These are phyloP conservation scores for Helogale parvula DNA, from an alignment of 2,113 vertebrate genomes.

Conservation along the genomic window DNA sequence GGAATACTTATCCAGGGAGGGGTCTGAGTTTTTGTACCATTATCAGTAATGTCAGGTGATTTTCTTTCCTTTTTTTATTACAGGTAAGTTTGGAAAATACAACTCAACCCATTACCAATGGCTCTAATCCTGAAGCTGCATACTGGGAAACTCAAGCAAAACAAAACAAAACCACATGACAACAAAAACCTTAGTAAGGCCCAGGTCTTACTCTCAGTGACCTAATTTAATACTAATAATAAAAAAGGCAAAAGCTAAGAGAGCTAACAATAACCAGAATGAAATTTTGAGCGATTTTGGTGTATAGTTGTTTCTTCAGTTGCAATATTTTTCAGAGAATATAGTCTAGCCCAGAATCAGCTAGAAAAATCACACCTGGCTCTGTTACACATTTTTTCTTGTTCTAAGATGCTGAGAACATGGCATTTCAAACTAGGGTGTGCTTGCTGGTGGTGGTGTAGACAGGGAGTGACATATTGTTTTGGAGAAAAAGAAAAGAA, in stretches of 20 bases:
- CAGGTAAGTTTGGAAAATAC: slow-evolving; percentile 20
- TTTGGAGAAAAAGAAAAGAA: not conserved
- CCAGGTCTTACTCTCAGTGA: not conserved
- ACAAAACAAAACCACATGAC: not conserved
- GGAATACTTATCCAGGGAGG: not conserved
- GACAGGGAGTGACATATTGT: not conserved
- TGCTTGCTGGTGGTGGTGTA: not conserved
- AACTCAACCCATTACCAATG: not conserved
- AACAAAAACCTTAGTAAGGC: not conserved
- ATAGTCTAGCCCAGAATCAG: not conserved
- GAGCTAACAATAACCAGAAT: not conserved
- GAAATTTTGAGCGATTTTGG: not conserved
- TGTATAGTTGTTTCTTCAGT: not conserved
- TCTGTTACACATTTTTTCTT: not conserved
- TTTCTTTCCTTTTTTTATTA: not conserved
- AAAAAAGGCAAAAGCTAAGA: not conserved
- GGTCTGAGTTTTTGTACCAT: not conserved
- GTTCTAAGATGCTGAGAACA: not conserved
- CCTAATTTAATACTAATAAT: not conserved
- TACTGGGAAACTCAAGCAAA: not conserved
- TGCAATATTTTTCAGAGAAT: not conserved
- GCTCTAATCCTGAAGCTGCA: not conserved
- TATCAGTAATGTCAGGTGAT: not conserved
- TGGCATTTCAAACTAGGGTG: not conserved
- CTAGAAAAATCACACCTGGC: not conserved